A percentile compares a stretch with the other conserved stretches of the same genome.
These are phyloP conservation scores for Ispidina picta DNA, from an alignment of 2,797 vertebrate genomes.

Conservation along the genomic window DNA sequence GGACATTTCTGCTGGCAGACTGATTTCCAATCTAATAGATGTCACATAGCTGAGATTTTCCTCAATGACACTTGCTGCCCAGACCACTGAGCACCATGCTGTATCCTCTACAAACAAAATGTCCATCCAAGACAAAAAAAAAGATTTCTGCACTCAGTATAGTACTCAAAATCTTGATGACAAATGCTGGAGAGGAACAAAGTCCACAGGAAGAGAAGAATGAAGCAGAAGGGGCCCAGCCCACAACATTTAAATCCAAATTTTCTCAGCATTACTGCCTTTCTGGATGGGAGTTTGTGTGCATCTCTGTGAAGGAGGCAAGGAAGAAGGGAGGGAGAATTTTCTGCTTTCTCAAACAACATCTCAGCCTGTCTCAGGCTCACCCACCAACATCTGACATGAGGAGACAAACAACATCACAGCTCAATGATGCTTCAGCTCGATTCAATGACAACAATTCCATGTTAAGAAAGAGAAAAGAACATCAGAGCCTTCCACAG, in stretches of 20 bases:
- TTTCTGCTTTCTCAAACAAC: constrained; percentile 46
- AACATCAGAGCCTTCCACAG: constrained; percentile 69
- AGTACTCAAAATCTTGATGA: constrained; percentile 55
- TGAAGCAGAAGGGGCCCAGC: neutral
- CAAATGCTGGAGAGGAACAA: constrained; percentile 52
- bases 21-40: constrained; percentile 34
- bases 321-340: constrained; percentile 7
- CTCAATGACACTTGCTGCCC: constrained; percentile 13
- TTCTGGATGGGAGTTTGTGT: constrained; percentile 25
- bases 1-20: constrained; percentile 44
- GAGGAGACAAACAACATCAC: constrained; percentile 63
- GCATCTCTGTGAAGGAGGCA: neutral
- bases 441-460: constrained; percentile 48
- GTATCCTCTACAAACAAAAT: constrained; percentile 60
- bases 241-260: constrained; percentile 38
- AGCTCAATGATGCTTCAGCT: constrained; percentile 19
- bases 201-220: constrained; percentile 27
- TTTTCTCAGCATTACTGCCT: constrained; percentile 15
- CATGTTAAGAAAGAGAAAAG: constrained; percentile 27
- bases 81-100: constrained; percentile 36
- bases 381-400: constrained; percentile 47
- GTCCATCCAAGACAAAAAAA: constrained; percentile 62
- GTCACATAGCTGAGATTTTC: constrained; percentile 60
- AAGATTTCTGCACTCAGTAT: constrained; percentile 32
- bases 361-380: constrained; percentile 15